A percentile compares a stretch with the other conserved stretches of the same genome.
These are phyloP conservation scores for Spinus olivaceus DNA, from an alignment of 2,797 vertebrate genomes.

Conservation along the genomic window DNA sequence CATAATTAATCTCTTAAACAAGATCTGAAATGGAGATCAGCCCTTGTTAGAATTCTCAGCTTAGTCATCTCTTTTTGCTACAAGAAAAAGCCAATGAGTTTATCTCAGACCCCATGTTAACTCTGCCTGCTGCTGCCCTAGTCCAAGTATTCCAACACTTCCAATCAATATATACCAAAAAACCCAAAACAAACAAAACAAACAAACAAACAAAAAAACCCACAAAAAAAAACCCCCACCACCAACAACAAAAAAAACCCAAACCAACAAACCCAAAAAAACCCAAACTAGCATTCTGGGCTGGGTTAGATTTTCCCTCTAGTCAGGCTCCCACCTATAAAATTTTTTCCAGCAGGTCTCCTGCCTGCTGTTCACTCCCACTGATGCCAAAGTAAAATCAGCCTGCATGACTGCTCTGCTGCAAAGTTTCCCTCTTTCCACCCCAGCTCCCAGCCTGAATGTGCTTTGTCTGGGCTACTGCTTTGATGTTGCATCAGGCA, in stretches of 20 bases:
- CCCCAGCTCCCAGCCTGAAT: conserved; percentile 44
- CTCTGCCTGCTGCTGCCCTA: background rate
- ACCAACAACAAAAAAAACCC: background rate
- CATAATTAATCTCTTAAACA: conserved; percentile 37
- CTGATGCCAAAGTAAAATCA: background rate
- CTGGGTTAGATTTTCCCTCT: background rate
- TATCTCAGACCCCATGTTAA: background rate
- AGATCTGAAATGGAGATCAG: conserved; percentile 33
- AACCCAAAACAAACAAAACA: background rate
- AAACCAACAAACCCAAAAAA: background rate
- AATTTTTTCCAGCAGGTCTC: background rate
- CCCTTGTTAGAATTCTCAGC: background rate
- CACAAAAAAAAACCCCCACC: background rate
- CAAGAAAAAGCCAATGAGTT: background rate
- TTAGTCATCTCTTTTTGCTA: conserved; percentile 10
- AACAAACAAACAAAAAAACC: background rate
- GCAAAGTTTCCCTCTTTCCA: conserved; percentile 49
- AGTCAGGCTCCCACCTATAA: background rate
- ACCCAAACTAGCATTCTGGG: background rate
- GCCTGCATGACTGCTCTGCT: background rate
- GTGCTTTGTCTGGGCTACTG: conserved; percentile 36
- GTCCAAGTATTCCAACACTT: background rate
- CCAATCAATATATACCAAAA: background rate
- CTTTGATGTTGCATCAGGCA: conserved; percentile 22
- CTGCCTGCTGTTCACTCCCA: background rate